A percentile compares a stretch with the other conserved stretches of the same genome.
Conservation (phyloP, 2,113 vertebrate genomes). For the Craseonycteris thonglongyai region DNA sequence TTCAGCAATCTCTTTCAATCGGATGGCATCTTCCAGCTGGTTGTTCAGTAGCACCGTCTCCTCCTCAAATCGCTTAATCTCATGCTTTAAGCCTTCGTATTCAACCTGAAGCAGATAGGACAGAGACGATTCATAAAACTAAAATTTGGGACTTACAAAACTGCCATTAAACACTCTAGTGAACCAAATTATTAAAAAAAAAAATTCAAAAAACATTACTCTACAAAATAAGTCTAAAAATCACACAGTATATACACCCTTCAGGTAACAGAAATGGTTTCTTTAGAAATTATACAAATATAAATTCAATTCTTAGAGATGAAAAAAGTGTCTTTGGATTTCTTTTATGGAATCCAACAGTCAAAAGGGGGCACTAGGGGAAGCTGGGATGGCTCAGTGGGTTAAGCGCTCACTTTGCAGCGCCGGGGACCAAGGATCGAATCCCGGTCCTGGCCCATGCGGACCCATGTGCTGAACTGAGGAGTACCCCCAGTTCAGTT, state of each 20-base stretch:
- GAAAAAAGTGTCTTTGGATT: neutral
- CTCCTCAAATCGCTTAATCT: constrained; percentile 97
- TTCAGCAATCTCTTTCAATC: constrained; percentile 95
- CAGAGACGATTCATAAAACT: constrained; percentile 81
- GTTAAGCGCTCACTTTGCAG: too few relatives aligned
- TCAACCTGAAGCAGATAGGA: constrained; percentile 90
- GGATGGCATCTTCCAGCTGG: constrained; percentile 95
- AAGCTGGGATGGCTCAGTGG: too few relatives aligned
- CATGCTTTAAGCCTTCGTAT: constrained; percentile 97
- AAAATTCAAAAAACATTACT: neutral
- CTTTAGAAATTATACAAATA: neutral
- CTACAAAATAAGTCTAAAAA: constrained; percentile 25
- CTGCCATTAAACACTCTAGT: constrained; percentile 65
- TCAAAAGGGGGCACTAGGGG: neutral
- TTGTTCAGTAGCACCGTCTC: constrained; percentile 96
- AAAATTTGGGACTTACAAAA: constrained; percentile 79
- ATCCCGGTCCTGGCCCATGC: too few relatives aligned
- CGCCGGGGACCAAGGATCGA: too few relatives aligned
- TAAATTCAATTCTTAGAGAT: neutral
- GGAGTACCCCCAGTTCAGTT: too few relatives aligned
- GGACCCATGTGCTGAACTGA: too few relatives aligned
- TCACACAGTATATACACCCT: neutral
- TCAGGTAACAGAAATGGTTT: neutral
- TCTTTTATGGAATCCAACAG: neutral
- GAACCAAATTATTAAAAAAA: constrained; percentile 35